phyloP scores from a whole-genome alignment of 1,140 invertebrate genomes.

The Lethocerus indicus region DNA sequence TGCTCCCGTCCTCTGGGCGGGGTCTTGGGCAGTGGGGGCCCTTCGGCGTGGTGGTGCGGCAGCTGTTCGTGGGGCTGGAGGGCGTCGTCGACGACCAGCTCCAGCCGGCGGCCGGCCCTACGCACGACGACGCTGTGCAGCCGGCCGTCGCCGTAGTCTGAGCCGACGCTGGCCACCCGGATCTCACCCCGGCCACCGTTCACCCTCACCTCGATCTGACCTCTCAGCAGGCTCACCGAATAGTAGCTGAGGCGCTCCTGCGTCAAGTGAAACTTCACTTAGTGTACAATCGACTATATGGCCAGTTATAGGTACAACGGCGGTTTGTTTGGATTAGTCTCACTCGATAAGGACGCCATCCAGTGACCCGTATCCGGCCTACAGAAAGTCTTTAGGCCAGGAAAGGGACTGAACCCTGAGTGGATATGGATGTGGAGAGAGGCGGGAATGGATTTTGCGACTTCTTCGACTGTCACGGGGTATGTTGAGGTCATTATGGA shows the following conservation, averaged over 20 bases:
- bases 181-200: constrained; percentile 48
- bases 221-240: constrained; percentile 42
- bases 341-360: too few relatives aligned
- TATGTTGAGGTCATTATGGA: too few relatives aligned
- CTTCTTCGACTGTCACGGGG: too few relatives aligned
- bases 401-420: too few relatives aligned
- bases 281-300: too few relatives aligned
- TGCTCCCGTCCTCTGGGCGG: constrained; percentile 26
- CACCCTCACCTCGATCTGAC: constrained; percentile 43
- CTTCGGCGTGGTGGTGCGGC: constrained; percentile 31
- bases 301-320: too few relatives aligned
- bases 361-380: too few relatives aligned
- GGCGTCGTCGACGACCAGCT: constrained; percentile 48
- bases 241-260: constrained; percentile 40
- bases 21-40: constrained; percentile 32
- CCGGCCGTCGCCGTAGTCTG: constrained; percentile 26
- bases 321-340: too few relatives aligned
- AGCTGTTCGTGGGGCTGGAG: constrained; percentile 7
- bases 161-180: constrained; percentile 19
- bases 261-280: too few relatives aligned
- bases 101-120: constrained; percentile 34
- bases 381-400: too few relatives aligned
- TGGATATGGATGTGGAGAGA: too few relatives aligned
- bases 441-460: too few relatives aligned
- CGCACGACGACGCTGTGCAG: constrained; percentile 28